These are phyloP conservation scores for Tympanuchus pallidicinctus DNA, from an alignment of 2,113 vertebrate genomes.

Conservation along the genomic window DNA sequence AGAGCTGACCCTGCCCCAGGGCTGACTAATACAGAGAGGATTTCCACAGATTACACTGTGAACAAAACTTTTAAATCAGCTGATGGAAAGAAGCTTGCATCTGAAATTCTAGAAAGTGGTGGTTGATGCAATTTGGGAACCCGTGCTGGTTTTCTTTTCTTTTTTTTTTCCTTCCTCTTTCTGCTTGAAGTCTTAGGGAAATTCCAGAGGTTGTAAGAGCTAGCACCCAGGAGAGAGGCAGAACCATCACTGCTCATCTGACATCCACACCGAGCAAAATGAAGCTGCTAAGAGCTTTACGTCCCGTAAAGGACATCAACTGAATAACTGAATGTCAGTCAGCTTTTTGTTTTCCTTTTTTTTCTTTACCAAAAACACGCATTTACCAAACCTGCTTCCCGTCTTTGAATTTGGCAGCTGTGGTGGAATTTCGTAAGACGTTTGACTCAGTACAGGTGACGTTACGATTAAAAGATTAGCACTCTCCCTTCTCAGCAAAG, in stretches of 20 bases:
- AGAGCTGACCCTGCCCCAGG: neutral
- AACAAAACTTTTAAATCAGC: neutral
- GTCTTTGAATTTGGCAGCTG: neutral
- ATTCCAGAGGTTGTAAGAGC: neutral
- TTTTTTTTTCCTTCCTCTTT: too few relatives aligned
- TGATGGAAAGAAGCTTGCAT: neutral
- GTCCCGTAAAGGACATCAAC: neutral
- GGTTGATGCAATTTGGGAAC: neutral
- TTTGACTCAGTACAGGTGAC: rapidly evolving
- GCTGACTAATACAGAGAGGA: neutral
- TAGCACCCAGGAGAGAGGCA: neutral
- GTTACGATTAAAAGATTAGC: neutral
- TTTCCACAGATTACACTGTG: neutral
- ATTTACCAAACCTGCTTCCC: neutral
- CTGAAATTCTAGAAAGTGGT: neutral
- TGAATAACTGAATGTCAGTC: neutral
- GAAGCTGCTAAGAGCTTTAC: neutral
- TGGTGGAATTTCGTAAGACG: neutral
- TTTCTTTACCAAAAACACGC: neutral
- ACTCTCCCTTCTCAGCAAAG: neutral
- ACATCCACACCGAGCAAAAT: neutral
- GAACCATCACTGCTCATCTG: neutral
- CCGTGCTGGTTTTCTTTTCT: rapidly evolving
- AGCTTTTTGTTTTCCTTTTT: neutral
- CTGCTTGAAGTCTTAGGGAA: neutral